These are phyloP conservation scores for Scortum barcoo DNA, from an alignment of 2,113 vertebrate genomes.

Conservation along the genomic window DNA sequence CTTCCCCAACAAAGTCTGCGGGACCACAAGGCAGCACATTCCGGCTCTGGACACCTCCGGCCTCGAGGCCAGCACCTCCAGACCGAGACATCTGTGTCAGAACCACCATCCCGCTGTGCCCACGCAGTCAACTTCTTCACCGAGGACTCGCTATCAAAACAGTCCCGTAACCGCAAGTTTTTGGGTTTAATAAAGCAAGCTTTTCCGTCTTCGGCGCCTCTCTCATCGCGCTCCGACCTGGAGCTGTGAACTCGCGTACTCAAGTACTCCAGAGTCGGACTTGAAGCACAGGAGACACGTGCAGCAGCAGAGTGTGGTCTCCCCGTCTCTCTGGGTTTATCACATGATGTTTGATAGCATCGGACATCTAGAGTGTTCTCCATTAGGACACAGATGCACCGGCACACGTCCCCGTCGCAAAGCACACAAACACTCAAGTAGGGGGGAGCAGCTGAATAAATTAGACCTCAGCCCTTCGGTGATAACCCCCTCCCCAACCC, in stretches of 20 bases:
- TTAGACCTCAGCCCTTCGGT: constrained; percentile 57
- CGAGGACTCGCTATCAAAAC: constrained; percentile 30
- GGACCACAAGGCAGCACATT: constrained; percentile 67
- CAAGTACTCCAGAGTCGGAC: not conserved
- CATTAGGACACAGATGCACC: constrained; percentile 59
- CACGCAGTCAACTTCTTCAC: constrained; percentile 21
- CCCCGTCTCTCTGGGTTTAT: constrained; percentile 22
- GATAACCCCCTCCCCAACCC: constrained; percentile 17
- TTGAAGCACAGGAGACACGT: not conserved
- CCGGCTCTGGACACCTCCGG: constrained; percentile 64
- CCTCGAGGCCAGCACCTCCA: constrained; percentile 40
- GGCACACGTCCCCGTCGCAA: constrained; percentile 62
- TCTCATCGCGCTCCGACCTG: not conserved
- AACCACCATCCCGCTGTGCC: constrained; percentile 59
- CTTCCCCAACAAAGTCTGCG: constrained; percentile 52
- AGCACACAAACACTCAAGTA: constrained; percentile 68
- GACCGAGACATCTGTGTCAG: constrained; percentile 69
- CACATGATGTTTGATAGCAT: constrained; percentile 41
- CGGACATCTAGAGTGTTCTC: constrained; percentile 46
- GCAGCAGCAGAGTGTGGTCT: constrained; percentile 8
- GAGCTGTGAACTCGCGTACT: not conserved
- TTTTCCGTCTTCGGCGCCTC: not conserved
- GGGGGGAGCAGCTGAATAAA: constrained; percentile 80
- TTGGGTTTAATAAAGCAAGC: not conserved
- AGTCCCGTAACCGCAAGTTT: constrained; percentile 15